Evolutionary conservation across 2,888 invertebrate genomes (phyloP), one percentile per base, ranked within the genome.

Genomic region (Plagodis dolabraria): DNA sequence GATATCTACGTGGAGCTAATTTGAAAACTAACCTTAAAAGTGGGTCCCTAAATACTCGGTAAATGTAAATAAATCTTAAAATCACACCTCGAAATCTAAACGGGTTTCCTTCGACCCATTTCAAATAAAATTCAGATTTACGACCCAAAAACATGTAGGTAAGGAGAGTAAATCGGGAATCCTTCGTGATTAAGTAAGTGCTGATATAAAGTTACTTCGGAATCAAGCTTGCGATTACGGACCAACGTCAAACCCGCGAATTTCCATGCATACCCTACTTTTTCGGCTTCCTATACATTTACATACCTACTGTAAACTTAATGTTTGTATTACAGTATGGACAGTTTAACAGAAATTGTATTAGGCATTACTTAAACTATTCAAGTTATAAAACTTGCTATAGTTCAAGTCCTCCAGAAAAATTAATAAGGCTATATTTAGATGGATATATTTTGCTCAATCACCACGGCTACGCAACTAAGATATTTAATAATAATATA

Each of bases 191-290:
- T 50, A 46, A 54, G 54, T 59, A 49, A 54, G 49, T 47, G 54
- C 47, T 49, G 54, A 59, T 59, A 59, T 50, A 53, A 59, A 59
- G 46, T 40, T 48, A 61, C 58, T 56, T 52, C 47, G 11, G 44
- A 57, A 60, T 58, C 57, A 54, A 66, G 63, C 58, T 54, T 59
- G 49, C 56, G 51, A 61, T 60, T 60, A 57, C 45, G 35, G 65
- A 66, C 66, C 70, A 61, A 61, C 58, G 52, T 70, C 60, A 66
- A 50, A 56, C 55, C 48, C 50, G 6, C 60, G 57, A 67, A 69
- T 68, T 69, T 65, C 43, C 53, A 49, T 51, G 64, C 63, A 46
- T 49, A 57, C 47, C 57, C 35, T 38, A 53, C 56, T 51, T 63
- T 59, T 56, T 47, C 47, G 36, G 57, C 33, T 36, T 43, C 10